Evolutionary conservation across 2,113 vertebrate species (phyloP).

Genomic region (Addax nasomaculatus): DNA sequence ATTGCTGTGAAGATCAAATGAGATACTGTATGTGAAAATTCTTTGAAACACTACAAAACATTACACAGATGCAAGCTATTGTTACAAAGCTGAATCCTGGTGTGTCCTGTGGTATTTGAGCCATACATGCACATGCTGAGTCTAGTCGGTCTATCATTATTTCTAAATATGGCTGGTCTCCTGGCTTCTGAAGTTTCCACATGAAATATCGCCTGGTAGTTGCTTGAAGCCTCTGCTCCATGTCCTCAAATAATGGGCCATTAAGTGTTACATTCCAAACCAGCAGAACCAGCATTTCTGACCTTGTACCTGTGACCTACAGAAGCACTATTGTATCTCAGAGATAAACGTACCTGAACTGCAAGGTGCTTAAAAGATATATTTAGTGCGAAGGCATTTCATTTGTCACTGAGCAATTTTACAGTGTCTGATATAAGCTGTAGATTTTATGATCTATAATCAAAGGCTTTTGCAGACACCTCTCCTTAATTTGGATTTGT

Average conservation of each 20-base stretch:
- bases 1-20: conserved; percentile 64
- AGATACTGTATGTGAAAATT: conserved; percentile 51
- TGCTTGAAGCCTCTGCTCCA: conserved; percentile 53
- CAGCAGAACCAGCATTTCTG: conserved; percentile 65
- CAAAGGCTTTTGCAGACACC: conserved; percentile 65
- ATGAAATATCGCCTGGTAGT: conserved; percentile 58
- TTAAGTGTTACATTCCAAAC: conserved; percentile 62
- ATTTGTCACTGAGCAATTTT: conserved; percentile 76
- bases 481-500: conserved; percentile 72
- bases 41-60: conserved; percentile 69
- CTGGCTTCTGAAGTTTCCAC: conserved; percentile 71
- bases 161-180: conserved; percentile 67
- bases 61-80: conserved; percentile 59
- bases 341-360: conserved; percentile 70
- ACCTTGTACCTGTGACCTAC: conserved; percentile 68
- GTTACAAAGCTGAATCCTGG: conserved; percentile 58
- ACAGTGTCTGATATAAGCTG: conserved; percentile 64
- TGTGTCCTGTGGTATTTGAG: conserved; percentile 58
- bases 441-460: conserved; percentile 73
- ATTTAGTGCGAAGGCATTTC: conserved; percentile 71
- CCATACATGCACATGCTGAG: conserved; percentile 55
- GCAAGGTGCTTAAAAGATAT: conserved; percentile 74
- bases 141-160: conserved; percentile 65
- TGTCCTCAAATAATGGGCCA: conserved; percentile 61
- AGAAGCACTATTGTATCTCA: conserved; percentile 73